A percentile compares a stretch with the other conserved stretches of the same genome.
Evolutionary conservation across 2,113 vertebrate genomes (phyloP).

Genomic region (Prinia subflava): DNA sequence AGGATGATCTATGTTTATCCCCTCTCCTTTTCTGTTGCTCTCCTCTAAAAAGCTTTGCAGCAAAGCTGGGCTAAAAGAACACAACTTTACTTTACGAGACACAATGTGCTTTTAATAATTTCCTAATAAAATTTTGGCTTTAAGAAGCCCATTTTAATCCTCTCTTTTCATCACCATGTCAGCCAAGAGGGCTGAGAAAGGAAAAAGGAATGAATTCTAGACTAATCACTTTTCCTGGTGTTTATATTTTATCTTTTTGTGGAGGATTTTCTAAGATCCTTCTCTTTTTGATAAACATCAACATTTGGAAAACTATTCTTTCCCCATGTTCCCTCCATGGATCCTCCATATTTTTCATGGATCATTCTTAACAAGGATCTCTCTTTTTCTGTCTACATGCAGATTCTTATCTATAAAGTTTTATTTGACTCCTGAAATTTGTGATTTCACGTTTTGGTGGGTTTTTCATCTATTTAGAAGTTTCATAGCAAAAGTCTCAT

Average conservation of each 20-base stretch:
- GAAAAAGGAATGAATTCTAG: neutral
- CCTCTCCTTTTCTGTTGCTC: neutral
- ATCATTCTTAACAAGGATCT: neutral
- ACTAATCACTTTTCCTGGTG: neutral
- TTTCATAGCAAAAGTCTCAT: neutral
- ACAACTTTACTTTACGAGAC: neutral
- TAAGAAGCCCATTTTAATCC: neutral
- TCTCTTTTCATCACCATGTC: neutral
- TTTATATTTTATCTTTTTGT: neutral
- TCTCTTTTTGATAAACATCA: neutral
- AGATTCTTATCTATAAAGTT: neutral
- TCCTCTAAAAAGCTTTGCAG: neutral
- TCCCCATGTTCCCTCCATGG: neutral
- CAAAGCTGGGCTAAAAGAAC: neutral
- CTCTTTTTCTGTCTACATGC: neutral
- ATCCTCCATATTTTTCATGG: neutral
- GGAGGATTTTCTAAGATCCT: neutral
- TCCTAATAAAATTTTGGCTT: constrained; percentile 4
- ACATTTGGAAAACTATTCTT: neutral
- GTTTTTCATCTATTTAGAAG: neutral
- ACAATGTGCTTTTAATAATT: neutral
- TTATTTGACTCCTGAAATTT: neutral
- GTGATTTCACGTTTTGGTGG: neutral
- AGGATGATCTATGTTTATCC: neutral
- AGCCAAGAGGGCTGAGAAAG: neutral